Conservation (phyloP, 2,113 vertebrate genomes). For the Centropristis striata region DNA sequence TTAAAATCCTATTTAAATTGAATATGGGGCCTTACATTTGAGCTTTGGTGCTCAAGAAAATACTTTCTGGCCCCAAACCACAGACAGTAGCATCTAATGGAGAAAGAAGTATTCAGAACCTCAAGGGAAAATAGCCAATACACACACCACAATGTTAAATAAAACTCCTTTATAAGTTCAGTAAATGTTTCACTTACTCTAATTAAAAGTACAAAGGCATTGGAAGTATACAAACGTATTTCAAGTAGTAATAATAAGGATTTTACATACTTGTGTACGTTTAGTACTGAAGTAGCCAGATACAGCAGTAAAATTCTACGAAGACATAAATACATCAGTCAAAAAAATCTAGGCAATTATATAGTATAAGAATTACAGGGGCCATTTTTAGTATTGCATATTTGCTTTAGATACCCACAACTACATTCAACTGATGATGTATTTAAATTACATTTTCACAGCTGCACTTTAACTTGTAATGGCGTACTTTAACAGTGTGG, state of each 20-base stretch:
- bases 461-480: background rate
- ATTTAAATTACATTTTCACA: background rate
- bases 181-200: background rate
- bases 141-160: background rate
- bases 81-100: constrained; percentile 1
- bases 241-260: too few species aligned
- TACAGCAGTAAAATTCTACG: background rate
- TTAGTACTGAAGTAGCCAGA: too few species aligned
- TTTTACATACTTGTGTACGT: too few species aligned
- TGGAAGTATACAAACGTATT: too few species aligned
- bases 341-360: too few species aligned
- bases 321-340: background rate
- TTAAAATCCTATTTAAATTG: constrained; percentile 15
- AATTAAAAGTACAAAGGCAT: background rate
- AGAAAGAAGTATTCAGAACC: background rate
- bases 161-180: background rate
- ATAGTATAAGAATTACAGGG: background rate
- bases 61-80: constrained; percentile 4
- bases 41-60: background rate
- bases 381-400: background rate
- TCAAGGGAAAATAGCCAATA: background rate
- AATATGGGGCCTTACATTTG: constrained; percentile 1
- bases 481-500: background rate
- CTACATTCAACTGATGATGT: background rate
- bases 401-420: background rate